Base-by-base conservation (phyloP, 2,113 vertebrate genomes). In the Elephas maximus region DNA sequence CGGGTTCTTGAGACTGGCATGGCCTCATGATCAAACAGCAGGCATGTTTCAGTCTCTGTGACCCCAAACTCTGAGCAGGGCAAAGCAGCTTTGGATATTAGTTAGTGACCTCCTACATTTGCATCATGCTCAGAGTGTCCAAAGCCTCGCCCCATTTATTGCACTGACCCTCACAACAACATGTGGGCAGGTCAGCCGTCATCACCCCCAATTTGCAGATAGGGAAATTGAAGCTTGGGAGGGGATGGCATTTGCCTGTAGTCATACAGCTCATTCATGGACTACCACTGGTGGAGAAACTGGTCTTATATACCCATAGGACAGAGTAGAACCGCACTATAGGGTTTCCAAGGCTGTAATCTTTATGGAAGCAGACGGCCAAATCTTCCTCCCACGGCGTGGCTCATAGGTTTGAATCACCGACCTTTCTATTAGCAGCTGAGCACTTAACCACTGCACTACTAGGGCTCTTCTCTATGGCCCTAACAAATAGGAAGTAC, bases 41-140 rank as follows among this genome's bases (percentile, higher is more conserved):
- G 41, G 69, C 1, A 30, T 30, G 44, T 41, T 10, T 24, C 69
- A 65, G 4, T 53, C 82, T 24, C 87, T 77, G n/a, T 44, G 51
- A 77, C 44, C 80, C 30, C 84, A 45, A 67, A 78, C 28, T 84
- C n/a, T 92, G 15, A 95, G 81, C 82, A 91, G 33, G 74, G 30
- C 60, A 20, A 18, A 94, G 37, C 37, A 63, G 8, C 41, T 33
- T 23, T 26, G 37, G 30, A 10, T 69, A 77, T 28, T 78, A n/a
- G 51, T 8, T 17, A 33, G 76, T 15, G n/a, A 60, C 44, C 6
- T 51, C 33, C 7, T 21, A 45, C 0, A 2, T 80, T 51, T 48
- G 76, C 15, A n/a, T 85, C 79, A 23, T 28, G 14, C n/a, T 73
- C 63, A 57, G 48, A 21, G 6, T 48, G 24, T 51, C 6, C 21